A percentile compares a stretch with the other conserved stretches of the same genome.
Conservation (phyloP, 2,113 vertebrate species). For the Micronycteris hirsuta region DNA sequence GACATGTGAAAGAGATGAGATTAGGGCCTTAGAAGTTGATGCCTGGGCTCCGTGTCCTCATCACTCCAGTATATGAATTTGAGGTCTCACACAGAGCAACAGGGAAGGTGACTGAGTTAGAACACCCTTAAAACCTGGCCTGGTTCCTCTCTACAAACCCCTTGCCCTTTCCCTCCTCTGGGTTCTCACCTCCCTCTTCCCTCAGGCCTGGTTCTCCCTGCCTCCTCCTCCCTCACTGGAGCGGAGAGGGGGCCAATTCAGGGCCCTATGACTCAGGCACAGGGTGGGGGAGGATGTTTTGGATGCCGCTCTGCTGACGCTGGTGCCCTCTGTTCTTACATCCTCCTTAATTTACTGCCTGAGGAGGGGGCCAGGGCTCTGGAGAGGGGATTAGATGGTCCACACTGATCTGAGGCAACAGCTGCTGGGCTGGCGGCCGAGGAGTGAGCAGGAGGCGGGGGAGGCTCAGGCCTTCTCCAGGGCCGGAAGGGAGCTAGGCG, state of each 20-base stretch:
- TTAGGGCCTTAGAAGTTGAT: neutral
- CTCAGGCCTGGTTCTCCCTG: neutral
- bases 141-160: neutral
- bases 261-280: conserved; percentile 69
- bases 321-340: conserved; percentile 76
- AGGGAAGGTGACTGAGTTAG: neutral
- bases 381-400: conserved; percentile 71
- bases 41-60: neutral
- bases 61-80: neutral
- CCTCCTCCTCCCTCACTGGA: conserved; percentile 24
- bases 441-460: conserved; percentile 63
- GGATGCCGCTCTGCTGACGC: conserved; percentile 76
- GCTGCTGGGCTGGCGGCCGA: conserved; percentile 73
- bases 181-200: neutral
- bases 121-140: neutral
- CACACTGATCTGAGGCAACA: conserved; percentile 74
- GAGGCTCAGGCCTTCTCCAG: conserved; percentile 55
- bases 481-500: conserved; percentile 53
- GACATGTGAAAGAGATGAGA: neutral
- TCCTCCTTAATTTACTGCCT: conserved; percentile 76
- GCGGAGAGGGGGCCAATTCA: conserved; percentile 52
- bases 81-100: neutral
- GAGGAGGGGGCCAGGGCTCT: conserved; percentile 67
- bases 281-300: conserved; percentile 72
- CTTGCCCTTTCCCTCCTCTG: neutral